phyloP scores from a whole-genome alignment of 2,888 invertebrate genomes.

The Drosophila mercatorum region DNA sequence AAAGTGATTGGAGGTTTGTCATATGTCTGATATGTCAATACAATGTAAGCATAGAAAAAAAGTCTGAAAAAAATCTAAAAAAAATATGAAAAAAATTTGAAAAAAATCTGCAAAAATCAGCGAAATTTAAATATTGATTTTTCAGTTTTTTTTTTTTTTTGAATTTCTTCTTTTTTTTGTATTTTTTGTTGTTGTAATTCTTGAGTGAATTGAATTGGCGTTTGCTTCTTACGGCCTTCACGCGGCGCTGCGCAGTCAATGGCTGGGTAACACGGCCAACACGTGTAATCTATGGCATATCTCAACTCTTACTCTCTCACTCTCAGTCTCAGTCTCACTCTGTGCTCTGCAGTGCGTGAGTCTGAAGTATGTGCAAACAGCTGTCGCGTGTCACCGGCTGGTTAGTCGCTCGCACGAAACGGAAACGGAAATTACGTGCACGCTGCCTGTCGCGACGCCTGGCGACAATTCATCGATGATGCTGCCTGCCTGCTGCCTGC shows the following conservation, averaged over 20 bases:
- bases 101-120: not conserved
- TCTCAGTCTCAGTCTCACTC: constrained; percentile 4
- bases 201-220: constrained; percentile 51
- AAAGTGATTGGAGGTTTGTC: not conserved
- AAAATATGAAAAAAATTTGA: too few species aligned
- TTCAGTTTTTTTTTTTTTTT: not conserved
- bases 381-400: constrained; percentile 78
- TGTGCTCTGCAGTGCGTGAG: constrained; percentile 32
- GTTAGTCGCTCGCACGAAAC: constrained; percentile 67
- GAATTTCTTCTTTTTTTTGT: too few species aligned
- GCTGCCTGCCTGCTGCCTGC: constrained; percentile 8
- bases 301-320: not conserved
- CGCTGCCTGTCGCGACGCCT: constrained; percentile 58
- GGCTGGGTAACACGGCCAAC: constrained; percentile 49
- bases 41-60: not conserved
- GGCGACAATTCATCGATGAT: constrained; percentile 74
- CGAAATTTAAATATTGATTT: constrained; percentile 75
- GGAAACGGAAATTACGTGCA: constrained; percentile 81
- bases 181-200: too few species aligned
- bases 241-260: constrained; percentile 66
- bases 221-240: constrained; percentile 73
- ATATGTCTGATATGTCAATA: not conserved
- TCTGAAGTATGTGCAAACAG: constrained; percentile 76
- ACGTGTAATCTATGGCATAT: constrained; percentile 38
- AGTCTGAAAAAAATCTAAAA: too few species aligned